These are phyloP conservation scores for Esox niger DNA, from an alignment of 2,113 vertebrate species.

Conservation along the genomic window DNA sequence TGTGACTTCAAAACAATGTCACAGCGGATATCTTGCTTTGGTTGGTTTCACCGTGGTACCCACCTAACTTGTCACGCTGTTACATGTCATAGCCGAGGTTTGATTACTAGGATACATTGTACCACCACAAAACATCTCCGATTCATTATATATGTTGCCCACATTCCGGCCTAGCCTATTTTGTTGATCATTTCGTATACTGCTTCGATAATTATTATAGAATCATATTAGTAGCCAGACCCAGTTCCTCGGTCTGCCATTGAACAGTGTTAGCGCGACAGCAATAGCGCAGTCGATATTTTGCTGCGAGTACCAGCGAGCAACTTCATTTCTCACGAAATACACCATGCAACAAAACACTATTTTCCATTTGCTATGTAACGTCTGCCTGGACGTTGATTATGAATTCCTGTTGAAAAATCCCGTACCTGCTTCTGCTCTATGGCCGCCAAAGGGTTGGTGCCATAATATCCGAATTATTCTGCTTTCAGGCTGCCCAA, in stretches of 20 bases:
- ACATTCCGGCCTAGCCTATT: no score
- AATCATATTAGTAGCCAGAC: no score
- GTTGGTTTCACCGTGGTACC: background rate
- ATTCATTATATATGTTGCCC: no score
- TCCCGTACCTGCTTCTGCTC: conserved; percentile 1
- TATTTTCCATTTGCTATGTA: background rate
- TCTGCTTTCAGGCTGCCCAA: background rate
- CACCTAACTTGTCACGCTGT: background rate
- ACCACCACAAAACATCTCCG: no score
- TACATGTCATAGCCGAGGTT: no score
- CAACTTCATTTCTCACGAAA: background rate
- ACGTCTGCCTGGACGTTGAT: background rate
- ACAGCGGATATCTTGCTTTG: background rate
- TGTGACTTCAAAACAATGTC: background rate
- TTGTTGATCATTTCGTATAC: no score
- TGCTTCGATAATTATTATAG: no score
- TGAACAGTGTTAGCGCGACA: no score
- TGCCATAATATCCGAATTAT: conserved; percentile 7
- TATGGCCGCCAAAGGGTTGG: conserved; percentile 1
- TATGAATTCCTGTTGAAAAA: background rate
- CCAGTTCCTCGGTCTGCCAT: no score
- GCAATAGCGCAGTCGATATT: conserved; percentile 1
- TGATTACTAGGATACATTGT: no score
- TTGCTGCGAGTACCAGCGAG: background rate
- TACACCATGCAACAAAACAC: background rate